Base-by-base conservation (phyloP, 1,140 invertebrate species). In the Sarcophaga peregrina region DNA sequence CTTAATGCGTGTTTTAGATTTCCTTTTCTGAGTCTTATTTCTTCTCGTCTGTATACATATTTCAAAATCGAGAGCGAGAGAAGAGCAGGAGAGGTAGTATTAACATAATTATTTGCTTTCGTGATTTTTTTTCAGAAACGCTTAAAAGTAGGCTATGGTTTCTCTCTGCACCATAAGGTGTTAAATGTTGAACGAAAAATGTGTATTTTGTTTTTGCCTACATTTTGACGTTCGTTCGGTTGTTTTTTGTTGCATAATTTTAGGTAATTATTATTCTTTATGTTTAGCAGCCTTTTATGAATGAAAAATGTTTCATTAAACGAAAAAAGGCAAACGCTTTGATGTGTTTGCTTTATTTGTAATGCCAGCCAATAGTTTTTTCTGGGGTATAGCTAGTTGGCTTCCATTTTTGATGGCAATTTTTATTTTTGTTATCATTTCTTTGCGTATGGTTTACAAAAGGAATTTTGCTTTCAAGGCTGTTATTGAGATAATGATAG, bases 101-200 rank as follows among this genome's bases (percentile, higher is more conserved):
- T 20, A 68, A 20, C 62, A 68, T 20, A 68, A 68, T 20, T 20
- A 5, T 20, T 20, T 68, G 58, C 20, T 68, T 17, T 20, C 50
- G 8, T 68, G 5, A 8, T n/a, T n/a, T 68, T 68, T 68, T 68
- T n/a, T n/a, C n/a, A 8, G 15, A 8, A 17, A 17, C 62, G 62
- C 62, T n/a, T 5, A 68, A 68, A 68, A 20, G n/a, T 68, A 68
- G 62, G 62, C 62, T 68, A 68, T 68, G 62, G n/a, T 68, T 58
- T 58, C 62, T 20, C 4, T 20, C 11, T 3, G n/a, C 20, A 68
- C 4, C 17, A 68, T 0, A 20, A 68, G 62, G 62, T 68, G 62
- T 68, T 20, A 68, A 20, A 68, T 68, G 62, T 68, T 68, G 8
- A 20, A 17, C n/a, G 54, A 62, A 62, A 62, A 37, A 62, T 15